Conservation (phyloP, 2,888 invertebrate genomes). For the Carterocephalus palaemon region DNA sequence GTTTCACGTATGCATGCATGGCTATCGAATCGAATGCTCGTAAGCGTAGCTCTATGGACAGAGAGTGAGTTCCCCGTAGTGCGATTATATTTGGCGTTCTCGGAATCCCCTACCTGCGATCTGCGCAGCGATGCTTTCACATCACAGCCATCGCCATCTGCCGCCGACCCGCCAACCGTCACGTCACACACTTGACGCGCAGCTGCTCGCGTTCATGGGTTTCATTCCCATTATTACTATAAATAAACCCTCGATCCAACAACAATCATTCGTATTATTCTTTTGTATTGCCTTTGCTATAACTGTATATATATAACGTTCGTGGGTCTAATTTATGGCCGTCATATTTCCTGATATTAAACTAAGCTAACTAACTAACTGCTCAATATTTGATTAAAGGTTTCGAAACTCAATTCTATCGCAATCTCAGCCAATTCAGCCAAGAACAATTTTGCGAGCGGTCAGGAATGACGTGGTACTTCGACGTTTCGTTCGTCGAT, state of each 20-base stretch:
- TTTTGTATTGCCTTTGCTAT: slow-evolving; percentile 6
- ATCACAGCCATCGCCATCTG: slow-evolving; percentile 73
- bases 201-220: slow-evolving; percentile 34
- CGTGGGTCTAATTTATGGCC: no score
- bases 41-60: slow-evolving; percentile 36
- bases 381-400: no score
- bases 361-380: no score
- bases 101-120: slow-evolving; percentile 70
- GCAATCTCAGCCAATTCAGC: background rate
- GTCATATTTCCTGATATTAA: no score
- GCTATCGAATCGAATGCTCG: slow-evolving; percentile 46
- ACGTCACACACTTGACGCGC: slow-evolving; percentile 25
- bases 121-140: slow-evolving; percentile 43
- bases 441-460: slow-evolving; percentile 7
- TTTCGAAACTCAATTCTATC: no score
- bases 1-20: no score
- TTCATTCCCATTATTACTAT: slow-evolving; percentile 23
- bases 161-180: slow-evolving; percentile 41
- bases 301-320: no score
- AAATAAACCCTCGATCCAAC: slow-evolving; percentile 18
- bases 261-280: slow-evolving; percentile 5
- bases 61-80: slow-evolving; percentile 68
- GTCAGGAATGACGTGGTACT: slow-evolving; percentile 1
- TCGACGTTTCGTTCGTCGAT: slow-evolving; percentile 9
- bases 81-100: slow-evolving; percentile 76